A percentile compares a stretch with the other conserved stretches of the same genome.
Conservation (phyloP, 2,113 vertebrate genomes). For the Arizona elegans region DNA sequence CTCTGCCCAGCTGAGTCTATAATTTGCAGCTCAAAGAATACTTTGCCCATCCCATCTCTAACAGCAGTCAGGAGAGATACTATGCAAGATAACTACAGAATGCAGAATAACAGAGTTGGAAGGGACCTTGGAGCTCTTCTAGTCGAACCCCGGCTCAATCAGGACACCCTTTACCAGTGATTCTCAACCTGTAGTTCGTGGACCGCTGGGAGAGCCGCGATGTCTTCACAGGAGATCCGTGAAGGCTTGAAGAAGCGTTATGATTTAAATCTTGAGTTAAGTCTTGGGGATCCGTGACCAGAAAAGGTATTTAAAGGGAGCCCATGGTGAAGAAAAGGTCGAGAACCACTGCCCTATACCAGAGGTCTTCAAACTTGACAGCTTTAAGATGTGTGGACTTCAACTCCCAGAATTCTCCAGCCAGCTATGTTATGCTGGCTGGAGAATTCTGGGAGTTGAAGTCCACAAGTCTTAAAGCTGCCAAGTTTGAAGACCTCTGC, state of each 20-base stretch:
- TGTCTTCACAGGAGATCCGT: background rate
- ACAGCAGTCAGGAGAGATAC: background rate
- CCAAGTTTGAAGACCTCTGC: too few species aligned
- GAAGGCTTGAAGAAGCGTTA: background rate
- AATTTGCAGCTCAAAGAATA: background rate
- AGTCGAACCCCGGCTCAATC: background rate
- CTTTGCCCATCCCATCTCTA: background rate
- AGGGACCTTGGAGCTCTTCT: background rate
- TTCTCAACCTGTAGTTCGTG: background rate
- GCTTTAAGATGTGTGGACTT: too few species aligned
- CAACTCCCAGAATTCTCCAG: too few species aligned
- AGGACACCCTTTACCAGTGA: background rate
- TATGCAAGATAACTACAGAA: background rate
- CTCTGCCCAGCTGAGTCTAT: background rate
- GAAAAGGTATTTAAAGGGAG: background rate
- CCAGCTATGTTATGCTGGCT: too few species aligned
- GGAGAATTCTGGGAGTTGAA: too few species aligned
- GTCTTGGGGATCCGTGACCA: background rate
- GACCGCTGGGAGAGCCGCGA: background rate
- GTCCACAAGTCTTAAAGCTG: too few species aligned
- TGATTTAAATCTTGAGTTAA: background rate
- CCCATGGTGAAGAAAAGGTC: background rate
- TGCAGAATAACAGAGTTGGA: background rate
- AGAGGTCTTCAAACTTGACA: background rate
- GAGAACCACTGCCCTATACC: background rate